Conservation (phyloP, 2,888 invertebrate genomes). For the Tholera decimalis region DNA sequence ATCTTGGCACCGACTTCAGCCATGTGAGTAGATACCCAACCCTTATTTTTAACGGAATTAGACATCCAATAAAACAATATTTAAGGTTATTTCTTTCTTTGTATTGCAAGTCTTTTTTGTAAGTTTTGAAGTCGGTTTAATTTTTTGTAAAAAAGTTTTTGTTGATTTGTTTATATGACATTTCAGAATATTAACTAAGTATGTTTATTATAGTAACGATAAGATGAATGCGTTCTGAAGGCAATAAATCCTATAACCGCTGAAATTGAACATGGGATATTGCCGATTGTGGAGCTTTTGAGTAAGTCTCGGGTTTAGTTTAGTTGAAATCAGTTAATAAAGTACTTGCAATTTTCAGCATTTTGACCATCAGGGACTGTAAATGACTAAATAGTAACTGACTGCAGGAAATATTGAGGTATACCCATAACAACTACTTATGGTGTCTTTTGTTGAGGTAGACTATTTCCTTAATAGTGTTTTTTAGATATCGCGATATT, state of each 20-base stretch:
- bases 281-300: background rate
- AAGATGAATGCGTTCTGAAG: conserved; percentile 73
- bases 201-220: background rate
- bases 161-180: no score
- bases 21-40: no score
- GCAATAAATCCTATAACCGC: conserved; percentile 31
- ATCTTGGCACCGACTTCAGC: no score
- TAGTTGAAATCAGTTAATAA: background rate
- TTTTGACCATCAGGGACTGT: background rate
- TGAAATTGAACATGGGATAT: background rate
- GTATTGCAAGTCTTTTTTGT: no score
- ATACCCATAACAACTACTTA: background rate
- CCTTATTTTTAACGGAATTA: no score
- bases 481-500: background rate
- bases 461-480: background rate
- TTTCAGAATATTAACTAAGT: background rate
- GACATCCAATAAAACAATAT: no score
- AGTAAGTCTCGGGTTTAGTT: background rate
- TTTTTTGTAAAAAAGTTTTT: no score
- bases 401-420: background rate
- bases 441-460: background rate
- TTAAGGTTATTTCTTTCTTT: no score
- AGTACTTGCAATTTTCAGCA: background rate
- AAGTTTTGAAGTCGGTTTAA: no score
- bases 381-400: background rate